Base-by-base conservation (phyloP, 1,140 invertebrate species). In the Sarcophaga peregrina region DNA sequence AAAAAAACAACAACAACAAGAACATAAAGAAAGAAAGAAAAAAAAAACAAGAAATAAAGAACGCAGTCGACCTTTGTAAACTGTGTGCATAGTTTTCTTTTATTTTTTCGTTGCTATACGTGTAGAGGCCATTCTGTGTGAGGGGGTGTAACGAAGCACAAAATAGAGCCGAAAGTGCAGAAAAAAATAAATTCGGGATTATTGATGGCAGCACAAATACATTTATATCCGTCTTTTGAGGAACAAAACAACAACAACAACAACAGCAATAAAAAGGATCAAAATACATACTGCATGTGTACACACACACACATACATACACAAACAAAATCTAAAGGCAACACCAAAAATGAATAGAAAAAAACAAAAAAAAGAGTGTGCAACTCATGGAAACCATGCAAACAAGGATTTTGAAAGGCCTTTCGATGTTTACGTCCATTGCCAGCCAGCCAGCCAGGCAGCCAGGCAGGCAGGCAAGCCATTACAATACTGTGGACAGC, bases 1-100 rank as follows among this genome's bases (percentile, higher is more conserved):
- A 37, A 37, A 37, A 37, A 37, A 37, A 37, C 25, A 37, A 37
- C 25, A 37, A 37, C 25, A 37, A 37, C 6, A 17, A 72, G n/a
- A 72, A 72, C 0, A 11, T 1, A 54, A 54, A 54, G 15, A 54
- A 54, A 15, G 10, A 54, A 54, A n/a, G 17, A 47, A 58, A 74
- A 82, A 74, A n/a, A n/a, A n/a, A n/a, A n/a, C n/a, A n/a, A n/a
- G n/a, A n/a, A n/a, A n/a, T n/a, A n/a, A n/a, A 74, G 82, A 81
- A 84, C 85, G 85, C 86, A 87, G 83, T 85, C 81, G 85, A 85
- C 86, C 84, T 84, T 84, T 85, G 75, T 81, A 82, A 81, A 84
- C 75, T 68, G 11, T 58, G 11, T 58, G 54, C n/a, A 6, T 58
- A 7, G 15, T 7, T 58, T 7, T 68, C 8, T 85, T 58, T 68